Base-by-base conservation (phyloP, 2,113 vertebrate genomes). In the Mellivora capensis region DNA sequence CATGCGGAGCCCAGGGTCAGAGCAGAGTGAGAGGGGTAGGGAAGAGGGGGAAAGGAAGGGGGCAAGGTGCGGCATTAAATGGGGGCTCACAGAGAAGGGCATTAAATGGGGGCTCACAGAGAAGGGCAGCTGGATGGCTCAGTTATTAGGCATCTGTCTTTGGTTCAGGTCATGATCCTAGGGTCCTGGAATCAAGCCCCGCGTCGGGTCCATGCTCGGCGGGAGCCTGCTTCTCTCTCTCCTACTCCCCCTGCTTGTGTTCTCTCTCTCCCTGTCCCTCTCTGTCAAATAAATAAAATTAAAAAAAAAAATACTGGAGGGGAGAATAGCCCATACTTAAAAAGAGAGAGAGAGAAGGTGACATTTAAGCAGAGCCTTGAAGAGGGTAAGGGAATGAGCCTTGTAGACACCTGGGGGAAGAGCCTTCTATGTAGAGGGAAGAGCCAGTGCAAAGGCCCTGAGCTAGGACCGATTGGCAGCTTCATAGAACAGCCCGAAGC, bases 41-140 rank as follows among this genome's bases (percentile, higher is more conserved):
- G 47, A 15, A 42, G 14, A 1, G 3, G 14, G 18, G 29, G 14
- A 29, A 52, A 37, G 27, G 61, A 7, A 0, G 14, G 57, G n/a
- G n/a, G 34, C 23, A 10, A 34, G 52, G 42, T 2, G 20, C 4
- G 34, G 42, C 42, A n/a, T 57, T 31, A 42, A n/a, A 13, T 34
- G 25, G 49, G 29, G 12, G 18, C 42, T 42, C 42, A 42, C 42
- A 5, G 42, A 42, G 42, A 42, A n/a, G n/a, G n/a, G 39, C 42
- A 34, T 62, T 31, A 62, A n/a, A 25, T 31, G 25, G 42, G 31
- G 23, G 29, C 27, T 71, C 42, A 2, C 20, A 31, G 69, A 69
- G 80, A 72, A 44, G 69, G 25, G 4, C 10, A 10, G 25, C 25
- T 11, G 59, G 25, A 11, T 61, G 59, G 17, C 59, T 61, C 23